These are phyloP conservation scores for Orientallactaga sibirica DNA, from an alignment of 2,797 vertebrate genomes.

Conservation along the genomic window DNA sequence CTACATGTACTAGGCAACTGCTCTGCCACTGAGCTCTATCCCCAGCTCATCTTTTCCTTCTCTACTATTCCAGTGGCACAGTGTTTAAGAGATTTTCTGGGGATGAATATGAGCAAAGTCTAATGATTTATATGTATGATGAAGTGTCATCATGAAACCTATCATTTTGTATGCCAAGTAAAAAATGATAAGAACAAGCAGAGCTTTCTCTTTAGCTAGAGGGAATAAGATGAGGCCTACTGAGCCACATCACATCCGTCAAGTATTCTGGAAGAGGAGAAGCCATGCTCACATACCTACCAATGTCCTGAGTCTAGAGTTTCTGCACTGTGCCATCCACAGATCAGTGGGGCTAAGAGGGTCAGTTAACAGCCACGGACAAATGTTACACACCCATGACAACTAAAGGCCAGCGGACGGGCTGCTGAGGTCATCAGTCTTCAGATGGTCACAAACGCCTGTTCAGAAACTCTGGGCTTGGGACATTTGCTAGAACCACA, in stretches of 20 bases:
- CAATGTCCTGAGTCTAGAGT: neutral
- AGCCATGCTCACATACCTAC: neutral
- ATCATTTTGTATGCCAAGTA: neutral
- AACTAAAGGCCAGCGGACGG: neutral
- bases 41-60: neutral
- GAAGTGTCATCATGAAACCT: neutral
- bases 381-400: neutral
- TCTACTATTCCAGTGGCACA: neutral
- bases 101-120: neutral
- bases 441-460: neutral
- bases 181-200: neutral
- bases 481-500: constrained; percentile 8
- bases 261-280: neutral
- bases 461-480: neutral
- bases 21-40: neutral
- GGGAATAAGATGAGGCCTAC: neutral
- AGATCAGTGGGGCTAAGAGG: neutral
- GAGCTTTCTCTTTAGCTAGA: neutral
- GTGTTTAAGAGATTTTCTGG: neutral
- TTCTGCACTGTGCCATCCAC: neutral
- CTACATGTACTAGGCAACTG: neutral
- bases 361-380: neutral
- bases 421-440: neutral
- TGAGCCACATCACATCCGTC: neutral
- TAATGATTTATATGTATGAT: neutral